Evolutionary conservation across 2,113 vertebrate genomes (phyloP), one percentile per base, ranked within the genome.

Genomic region (Xyliphius kryptos): DNA sequence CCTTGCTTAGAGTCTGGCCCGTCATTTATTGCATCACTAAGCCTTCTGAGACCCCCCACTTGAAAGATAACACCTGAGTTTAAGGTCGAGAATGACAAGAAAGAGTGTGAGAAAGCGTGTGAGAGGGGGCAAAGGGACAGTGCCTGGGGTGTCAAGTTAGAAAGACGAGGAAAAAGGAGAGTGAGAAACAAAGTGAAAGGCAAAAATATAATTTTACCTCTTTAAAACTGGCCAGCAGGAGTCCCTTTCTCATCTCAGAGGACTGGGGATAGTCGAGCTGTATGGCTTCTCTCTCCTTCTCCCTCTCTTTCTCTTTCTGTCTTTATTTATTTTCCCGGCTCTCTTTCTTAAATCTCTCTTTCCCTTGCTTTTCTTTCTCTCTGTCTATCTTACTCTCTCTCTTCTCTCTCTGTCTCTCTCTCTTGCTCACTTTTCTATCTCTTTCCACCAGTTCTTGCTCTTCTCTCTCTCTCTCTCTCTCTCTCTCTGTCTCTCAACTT

Each of bases 51-150:
- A 57, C 64, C 75, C 82, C 77, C 79, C 79, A 44, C 79, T 89
- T 89, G 90, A 92, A 87, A 89, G 82, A 79, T 81, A 89, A 91
- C 91, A 97, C 90, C 91, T 94, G 92, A 90, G 87, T 40, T 69
- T 60, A 58, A 61, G 74, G 70, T 48, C 64, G 60, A 48, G 22
- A n/a, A n/a, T n/a, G n/a, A n/a, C n/a, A n/a, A n/a, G n/a, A 64
- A 52, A 66, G 68, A 66, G 76, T 61, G 58, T 61, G 58, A 72
- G 72, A 68, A 71, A 74, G 75, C 50, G 73, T 40, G 73, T 37
- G 68, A 74, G 75, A 69, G 78, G 79, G 75, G 51, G 73, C 26
- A 61, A 41, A 49, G 67, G 61, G 56, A 61, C 47, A 48, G 67
- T 61, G 56, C 9, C 41, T 57, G 48, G 32, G 46, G 68, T 67